A percentile compares a stretch with the other conserved stretches of the same genome.
Conservation (phyloP, 2,888 invertebrate genomes). For the Strigamia crassipes region DNA sequence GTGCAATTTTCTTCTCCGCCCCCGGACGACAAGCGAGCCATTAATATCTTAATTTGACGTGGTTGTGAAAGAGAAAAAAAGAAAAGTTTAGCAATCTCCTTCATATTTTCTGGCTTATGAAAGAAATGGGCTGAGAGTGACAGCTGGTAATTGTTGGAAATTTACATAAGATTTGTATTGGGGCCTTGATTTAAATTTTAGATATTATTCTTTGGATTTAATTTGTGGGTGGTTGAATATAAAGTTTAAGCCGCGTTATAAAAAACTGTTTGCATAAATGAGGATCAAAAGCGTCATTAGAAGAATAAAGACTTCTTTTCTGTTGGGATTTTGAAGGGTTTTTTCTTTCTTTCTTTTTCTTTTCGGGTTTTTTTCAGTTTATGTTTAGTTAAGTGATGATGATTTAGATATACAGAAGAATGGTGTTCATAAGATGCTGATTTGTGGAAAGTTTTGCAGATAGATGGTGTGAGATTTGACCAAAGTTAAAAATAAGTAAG, state of each 20-base stretch:
- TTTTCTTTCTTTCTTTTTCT: no score
- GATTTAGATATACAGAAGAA: no score
- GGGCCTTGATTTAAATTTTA: background rate
- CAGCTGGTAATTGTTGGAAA: slow-evolving; percentile 22
- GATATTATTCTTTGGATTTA: slow-evolving; percentile 4
- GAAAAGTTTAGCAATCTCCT: slow-evolving; percentile 26
- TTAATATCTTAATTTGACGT: slow-evolving; percentile 24
- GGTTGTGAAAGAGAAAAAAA: background rate
- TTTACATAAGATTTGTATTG: slow-evolving; percentile 33
- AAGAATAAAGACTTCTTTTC: no score
- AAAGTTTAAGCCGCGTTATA: background rate
- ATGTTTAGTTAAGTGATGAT: no score
- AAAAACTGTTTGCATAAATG: background rate
- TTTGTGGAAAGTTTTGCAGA: no score
- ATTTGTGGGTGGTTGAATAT: background rate
- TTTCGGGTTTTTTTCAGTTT: no score
- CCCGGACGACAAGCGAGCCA: slow-evolving; percentile 23
- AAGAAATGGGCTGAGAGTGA: slow-evolving; percentile 1
- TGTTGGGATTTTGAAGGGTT: no score
- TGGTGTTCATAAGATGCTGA: no score
- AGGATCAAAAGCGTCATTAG: no score
- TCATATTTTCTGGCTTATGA: slow-evolving; percentile 18
- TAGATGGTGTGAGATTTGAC: no score
- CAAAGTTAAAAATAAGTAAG: no score
- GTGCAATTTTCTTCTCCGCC: slow-evolving; percentile 12